These are phyloP conservation scores for Zygothrica quintamaculata DNA, from an alignment of 2,888 invertebrate genomes.

Conservation along the genomic window DNA sequence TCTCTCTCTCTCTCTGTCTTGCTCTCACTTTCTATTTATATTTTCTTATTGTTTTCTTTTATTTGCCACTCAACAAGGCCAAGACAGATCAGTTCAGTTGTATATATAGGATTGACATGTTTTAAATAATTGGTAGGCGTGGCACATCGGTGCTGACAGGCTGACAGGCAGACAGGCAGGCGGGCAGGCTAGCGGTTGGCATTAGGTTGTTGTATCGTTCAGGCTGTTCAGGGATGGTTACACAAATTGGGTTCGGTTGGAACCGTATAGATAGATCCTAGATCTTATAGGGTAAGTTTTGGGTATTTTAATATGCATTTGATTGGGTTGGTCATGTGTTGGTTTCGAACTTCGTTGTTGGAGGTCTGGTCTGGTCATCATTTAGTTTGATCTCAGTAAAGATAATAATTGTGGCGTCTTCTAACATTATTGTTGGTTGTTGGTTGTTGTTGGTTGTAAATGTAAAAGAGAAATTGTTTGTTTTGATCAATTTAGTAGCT, in stretches of 20 bases:
- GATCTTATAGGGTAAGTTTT: slow-evolving; percentile 9
- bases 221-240: too few species aligned
- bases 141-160: slow-evolving; percentile 73
- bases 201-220: slow-evolving; percentile 41
- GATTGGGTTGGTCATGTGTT: slow-evolving; percentile 50
- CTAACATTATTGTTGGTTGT: slow-evolving; percentile 40
- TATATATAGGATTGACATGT: neutral
- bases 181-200: slow-evolving; percentile 40
- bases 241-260: slow-evolving; percentile 10
- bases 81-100: slow-evolving; percentile 10
- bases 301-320: slow-evolving; percentile 4
- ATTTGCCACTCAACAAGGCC: slow-evolving; percentile 31
- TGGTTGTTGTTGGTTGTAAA: slow-evolving; percentile 41
- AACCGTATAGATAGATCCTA: slow-evolving; percentile 13
- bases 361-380: slow-evolving; percentile 17
- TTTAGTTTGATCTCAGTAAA: slow-evolving; percentile 60
- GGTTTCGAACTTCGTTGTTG: slow-evolving; percentile 51
- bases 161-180: slow-evolving; percentile 67
- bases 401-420: slow-evolving; percentile 68
- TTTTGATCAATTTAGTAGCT: slow-evolving; percentile 44
- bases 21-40: slow-evolving; percentile 21
- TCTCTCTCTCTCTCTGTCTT: slow-evolving; percentile 42
- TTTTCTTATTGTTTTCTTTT: slow-evolving; percentile 28
- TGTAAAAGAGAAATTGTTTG: slow-evolving; percentile 59
- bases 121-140: slow-evolving; percentile 47